These are phyloP conservation scores for Spatula versicolor DNA, from an alignment of 2,797 vertebrate genomes.

Conservation along the genomic window DNA sequence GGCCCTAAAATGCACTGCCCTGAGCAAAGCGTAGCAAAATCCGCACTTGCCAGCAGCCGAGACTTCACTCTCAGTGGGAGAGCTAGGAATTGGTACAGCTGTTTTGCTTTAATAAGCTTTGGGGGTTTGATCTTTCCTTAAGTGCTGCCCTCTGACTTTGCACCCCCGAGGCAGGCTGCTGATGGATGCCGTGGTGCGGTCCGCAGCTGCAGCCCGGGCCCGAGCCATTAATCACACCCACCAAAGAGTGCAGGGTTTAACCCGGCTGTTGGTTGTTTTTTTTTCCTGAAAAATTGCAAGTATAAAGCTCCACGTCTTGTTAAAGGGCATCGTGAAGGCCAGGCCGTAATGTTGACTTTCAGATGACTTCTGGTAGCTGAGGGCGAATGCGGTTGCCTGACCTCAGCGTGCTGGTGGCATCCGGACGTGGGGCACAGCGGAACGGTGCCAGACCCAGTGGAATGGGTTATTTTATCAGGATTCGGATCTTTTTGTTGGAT, in stretches of 20 bases:
- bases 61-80: background rate
- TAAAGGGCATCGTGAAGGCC: background rate
- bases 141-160: background rate
- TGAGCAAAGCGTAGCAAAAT: background rate
- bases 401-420: background rate
- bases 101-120: conserved; percentile 37
- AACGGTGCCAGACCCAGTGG: background rate
- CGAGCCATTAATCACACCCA: conserved; percentile 25
- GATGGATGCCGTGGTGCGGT: conserved; percentile 13
- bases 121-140: background rate
- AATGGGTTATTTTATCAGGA: background rate
- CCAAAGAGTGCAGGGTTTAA: background rate
- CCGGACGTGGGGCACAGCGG: background rate
- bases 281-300: background rate
- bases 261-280: no score
- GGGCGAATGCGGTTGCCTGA: background rate
- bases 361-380: background rate
- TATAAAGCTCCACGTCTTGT: background rate
- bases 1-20: background rate
- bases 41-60: background rate
- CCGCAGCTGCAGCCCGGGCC: conserved; percentile 12
- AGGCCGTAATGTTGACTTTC: background rate
- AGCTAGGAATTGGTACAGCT: background rate
- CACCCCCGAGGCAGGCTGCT: background rate
- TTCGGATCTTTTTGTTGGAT: background rate